Evolutionary conservation across 2,888 invertebrate species (phyloP).

Genomic region (Horisme vitalbata): DNA sequence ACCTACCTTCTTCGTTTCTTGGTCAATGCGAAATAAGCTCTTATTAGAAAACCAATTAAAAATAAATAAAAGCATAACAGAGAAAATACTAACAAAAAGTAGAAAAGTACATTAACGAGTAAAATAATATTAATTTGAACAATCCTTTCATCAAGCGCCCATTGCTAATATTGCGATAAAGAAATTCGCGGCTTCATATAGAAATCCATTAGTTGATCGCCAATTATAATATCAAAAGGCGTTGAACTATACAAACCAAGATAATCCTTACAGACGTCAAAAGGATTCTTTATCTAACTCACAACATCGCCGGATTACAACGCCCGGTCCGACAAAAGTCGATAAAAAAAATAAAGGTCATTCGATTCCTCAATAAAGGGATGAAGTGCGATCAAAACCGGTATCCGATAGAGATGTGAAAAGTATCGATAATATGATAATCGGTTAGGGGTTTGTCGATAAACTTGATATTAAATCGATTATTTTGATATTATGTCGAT

Average conservation of each 20-base stretch:
- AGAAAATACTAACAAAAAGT: too few relatives aligned
- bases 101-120: too few relatives aligned
- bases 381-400: slow-evolving; percentile 19
- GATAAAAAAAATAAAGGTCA: slow-evolving; percentile 22
- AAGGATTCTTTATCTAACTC: slow-evolving; percentile 7
- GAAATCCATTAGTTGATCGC: neutral
- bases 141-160: too few relatives aligned
- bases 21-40: too few relatives aligned
- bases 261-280: slow-evolving; percentile 9
- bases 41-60: neutral
- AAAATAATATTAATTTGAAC: too few relatives aligned
- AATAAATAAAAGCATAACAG: too few relatives aligned
- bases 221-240: neutral
- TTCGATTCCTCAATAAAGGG: slow-evolving; percentile 18
- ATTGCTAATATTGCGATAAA: too few relatives aligned
- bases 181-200: too few relatives aligned
- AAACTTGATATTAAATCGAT: slow-evolving; percentile 11
- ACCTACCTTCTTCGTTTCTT: too few relatives aligned
- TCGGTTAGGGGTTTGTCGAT: slow-evolving; percentile 15
- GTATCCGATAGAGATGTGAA: slow-evolving; percentile 13
- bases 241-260: neutral
- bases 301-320: slow-evolving; percentile 11
- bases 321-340: slow-evolving; percentile 8
- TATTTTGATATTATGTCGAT: neutral
- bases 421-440: slow-evolving; percentile 19